phyloP scores from a whole-genome alignment of 2,888 invertebrate species.

The Hyposoter didymator region DNA sequence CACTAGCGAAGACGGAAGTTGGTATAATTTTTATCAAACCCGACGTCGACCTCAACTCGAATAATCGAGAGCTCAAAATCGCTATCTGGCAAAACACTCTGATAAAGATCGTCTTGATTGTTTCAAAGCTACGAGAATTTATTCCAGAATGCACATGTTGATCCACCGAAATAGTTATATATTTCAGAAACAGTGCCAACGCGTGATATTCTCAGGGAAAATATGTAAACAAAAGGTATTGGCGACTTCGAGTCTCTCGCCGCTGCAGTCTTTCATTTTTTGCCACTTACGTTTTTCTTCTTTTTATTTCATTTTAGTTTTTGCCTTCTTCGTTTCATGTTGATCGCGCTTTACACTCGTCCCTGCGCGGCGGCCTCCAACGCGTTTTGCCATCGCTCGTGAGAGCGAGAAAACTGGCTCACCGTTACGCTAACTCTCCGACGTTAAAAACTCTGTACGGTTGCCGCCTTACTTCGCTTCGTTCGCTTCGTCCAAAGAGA shows the following conservation, averaged over 20 bases:
- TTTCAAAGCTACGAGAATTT: not conserved
- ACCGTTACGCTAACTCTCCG: conserved; percentile 66
- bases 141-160: not conserved
- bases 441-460: conserved; percentile 59
- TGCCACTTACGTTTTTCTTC: not conserved
- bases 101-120: not conserved
- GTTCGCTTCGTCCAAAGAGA: conserved; percentile 16
- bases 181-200: not conserved
- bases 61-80: not conserved
- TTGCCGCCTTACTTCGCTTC: conserved; percentile 39
- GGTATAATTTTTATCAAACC: not conserved
- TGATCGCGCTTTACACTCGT: conserved; percentile 25
- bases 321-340: not conserved
- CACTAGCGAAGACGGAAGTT: not conserved
- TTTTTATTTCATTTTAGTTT: conserved; percentile 11
- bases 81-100: not conserved
- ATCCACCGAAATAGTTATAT: not conserved
- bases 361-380: conserved; percentile 42
- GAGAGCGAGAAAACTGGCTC: conserved; percentile 68
- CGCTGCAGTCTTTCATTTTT: not conserved
- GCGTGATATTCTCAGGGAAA: not conserved
- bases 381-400: conserved; percentile 57
- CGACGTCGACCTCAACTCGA: not conserved
- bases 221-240: not conserved
- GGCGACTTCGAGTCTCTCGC: not conserved